These are phyloP conservation scores for Miopithecus talapoin DNA, from an alignment of 2,797 vertebrate genomes.

Conservation along the genomic window DNA sequence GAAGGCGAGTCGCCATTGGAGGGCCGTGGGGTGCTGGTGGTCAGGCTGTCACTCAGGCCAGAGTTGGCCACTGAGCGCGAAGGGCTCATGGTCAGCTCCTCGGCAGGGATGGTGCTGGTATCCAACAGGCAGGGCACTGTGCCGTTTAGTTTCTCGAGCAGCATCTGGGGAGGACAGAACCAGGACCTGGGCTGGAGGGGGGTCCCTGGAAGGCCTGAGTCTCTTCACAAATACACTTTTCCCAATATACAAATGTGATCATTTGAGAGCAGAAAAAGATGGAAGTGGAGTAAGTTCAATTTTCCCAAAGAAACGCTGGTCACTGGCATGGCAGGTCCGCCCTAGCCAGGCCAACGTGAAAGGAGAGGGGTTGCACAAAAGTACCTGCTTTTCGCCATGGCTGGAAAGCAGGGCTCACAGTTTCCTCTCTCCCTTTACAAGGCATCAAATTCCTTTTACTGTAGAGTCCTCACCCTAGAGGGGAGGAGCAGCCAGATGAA, in stretches of 20 bases:
- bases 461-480: neutral
- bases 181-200: neutral
- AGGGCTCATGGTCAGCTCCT: conserved; percentile 94
- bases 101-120: conserved; percentile 96
- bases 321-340: neutral
- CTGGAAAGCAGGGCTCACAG: neutral
- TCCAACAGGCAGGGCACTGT: conserved; percentile 96
- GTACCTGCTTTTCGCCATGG: neutral
- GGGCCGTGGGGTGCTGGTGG: conserved; percentile 84
- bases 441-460: neutral
- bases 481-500: neutral
- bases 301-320: neutral
- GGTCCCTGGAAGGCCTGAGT: neutral
- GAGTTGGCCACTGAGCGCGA: conserved; percentile 92
- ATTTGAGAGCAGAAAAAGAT: neutral
- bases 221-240: neutral
- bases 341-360: neutral
- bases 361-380: neutral
- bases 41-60: conserved; percentile 89
- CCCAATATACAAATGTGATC: neutral
- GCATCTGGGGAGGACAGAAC: conserved; percentile 88
- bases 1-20: conserved; percentile 91
- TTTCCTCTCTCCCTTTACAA: neutral
- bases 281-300: neutral
- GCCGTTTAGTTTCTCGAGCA: conserved; percentile 97